Percentiles rank a stretch among this genome's conserved stretches.
These are phyloP conservation scores for Drosophila erecta DNA, from an alignment of 1,140 invertebrate species.

Conservation along the genomic window DNA sequence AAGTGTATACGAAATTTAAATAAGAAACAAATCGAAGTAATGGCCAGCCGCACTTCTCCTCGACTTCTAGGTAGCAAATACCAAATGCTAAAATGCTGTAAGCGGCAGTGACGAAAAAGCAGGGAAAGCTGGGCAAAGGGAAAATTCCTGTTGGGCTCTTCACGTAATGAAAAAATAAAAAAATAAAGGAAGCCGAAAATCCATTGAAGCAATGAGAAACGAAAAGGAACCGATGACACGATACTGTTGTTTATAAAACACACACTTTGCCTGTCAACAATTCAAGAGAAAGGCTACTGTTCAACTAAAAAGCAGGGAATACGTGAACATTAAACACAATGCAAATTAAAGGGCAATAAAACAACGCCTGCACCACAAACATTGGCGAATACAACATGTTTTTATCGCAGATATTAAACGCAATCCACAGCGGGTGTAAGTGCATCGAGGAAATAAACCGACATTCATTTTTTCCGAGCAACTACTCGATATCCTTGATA, in stretches of 20 bases:
- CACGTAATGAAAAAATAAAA: slow-evolving; percentile 70
- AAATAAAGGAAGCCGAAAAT: slow-evolving; percentile 41
- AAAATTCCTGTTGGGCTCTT: slow-evolving; percentile 43
- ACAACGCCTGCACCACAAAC: not conserved
- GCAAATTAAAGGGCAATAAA: not conserved
- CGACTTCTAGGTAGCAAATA: slow-evolving; percentile 60
- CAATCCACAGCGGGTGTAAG: not conserved
- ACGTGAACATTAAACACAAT: not conserved
- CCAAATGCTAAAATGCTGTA: slow-evolving; percentile 74
- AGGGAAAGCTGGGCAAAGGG: slow-evolving; percentile 2
- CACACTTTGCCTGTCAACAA: slow-evolving; percentile 8
- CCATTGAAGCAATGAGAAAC: slow-evolving; percentile 45
- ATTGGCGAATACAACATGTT: not conserved
- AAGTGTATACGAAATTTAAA: slow-evolving; percentile 78
- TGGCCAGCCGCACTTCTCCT: slow-evolving; percentile 24
- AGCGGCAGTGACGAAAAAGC: slow-evolving; percentile 46
- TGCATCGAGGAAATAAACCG: slow-evolving; percentile 16
- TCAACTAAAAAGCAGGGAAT: not conserved
- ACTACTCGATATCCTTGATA: slow-evolving; percentile 17
- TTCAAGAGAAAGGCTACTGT: not conserved
- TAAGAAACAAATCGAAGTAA: slow-evolving; percentile 82
- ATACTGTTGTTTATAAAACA: slow-evolving; percentile 37
- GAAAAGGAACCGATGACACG: slow-evolving; percentile 64
- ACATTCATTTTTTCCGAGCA: slow-evolving; percentile 18
- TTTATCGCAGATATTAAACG: not conserved